Base-by-base conservation (phyloP, 1,140 invertebrate species). In the Brachionus calyciflorus region DNA sequence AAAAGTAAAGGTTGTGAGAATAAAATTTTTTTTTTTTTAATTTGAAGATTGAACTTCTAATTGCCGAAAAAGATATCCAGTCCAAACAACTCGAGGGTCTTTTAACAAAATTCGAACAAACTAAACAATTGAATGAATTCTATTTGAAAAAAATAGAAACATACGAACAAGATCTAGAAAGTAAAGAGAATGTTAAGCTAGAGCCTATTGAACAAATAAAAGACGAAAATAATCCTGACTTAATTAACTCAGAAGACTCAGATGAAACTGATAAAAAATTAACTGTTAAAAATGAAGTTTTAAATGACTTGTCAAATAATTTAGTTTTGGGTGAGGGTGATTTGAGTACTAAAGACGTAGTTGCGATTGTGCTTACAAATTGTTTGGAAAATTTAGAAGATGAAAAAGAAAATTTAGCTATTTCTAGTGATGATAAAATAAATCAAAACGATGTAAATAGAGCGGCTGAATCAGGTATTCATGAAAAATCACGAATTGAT, bases 31-130 rank as follows among this genome's bases (percentile, higher is more conserved):
- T 55, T 26, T 28, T 28, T 33, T 4, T 14, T 30, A n/a, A 28
- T 26, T 37, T 37, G 17, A 33, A 60, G 55, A 55, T 73, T 51
- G 69, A 73, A 14, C 17, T 55, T 9, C 24, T 73, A 17, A 73
- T 51, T 7, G 46, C 69, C 0, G 69, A 73, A 51, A 49, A 55
- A 26, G 69, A 73, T 21, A 51, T 73, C 28, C 69, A 73, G 51
- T 49, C 46, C 17, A 73, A 73, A 40, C 69, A 55, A 73, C 24
- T 73, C 17, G 46, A 73, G 30, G 69, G 46, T 41, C 30, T 73
- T 33, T 73, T 73, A 28, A 12, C 41, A 3, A 73, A 73, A 24
- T 37, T 51, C 33, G 69, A 73, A 21, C 46, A 73, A 55, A 40
- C 24, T 10, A 73, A 73, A 26, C 44, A 73, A 30, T 14, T 73